These are phyloP conservation scores for Agriopis aurantiaria DNA, from an alignment of 2,888 invertebrate species.

Conservation along the genomic window DNA sequence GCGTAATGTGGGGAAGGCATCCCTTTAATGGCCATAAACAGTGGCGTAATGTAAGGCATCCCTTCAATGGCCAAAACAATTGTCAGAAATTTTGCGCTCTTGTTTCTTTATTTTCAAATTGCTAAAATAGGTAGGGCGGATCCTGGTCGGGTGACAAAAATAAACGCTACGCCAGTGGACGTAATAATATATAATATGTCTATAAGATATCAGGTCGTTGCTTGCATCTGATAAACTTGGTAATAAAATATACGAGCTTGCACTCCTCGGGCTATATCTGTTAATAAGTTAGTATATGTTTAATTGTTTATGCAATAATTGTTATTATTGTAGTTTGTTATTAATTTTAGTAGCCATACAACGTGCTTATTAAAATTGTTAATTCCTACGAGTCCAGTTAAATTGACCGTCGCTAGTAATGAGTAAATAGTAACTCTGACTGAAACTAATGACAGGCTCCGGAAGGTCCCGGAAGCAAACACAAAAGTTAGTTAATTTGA, in stretches of 20 bases:
- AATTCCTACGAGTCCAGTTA: not conserved
- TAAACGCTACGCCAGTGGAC: too few species aligned
- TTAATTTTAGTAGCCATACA: slow-evolving; percentile 13
- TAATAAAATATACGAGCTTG: slow-evolving; percentile 45
- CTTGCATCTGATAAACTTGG: slow-evolving; percentile 50
- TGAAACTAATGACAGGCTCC: slow-evolving; percentile 43
- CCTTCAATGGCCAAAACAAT: too few species aligned
- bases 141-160: too few species aligned
- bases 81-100: too few species aligned
- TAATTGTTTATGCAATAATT: slow-evolving; percentile 36
- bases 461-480: slow-evolving; percentile 41
- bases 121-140: too few species aligned
- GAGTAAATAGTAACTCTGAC: slow-evolving; percentile 35
- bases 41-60: too few species aligned
- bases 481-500: slow-evolving; percentile 57
- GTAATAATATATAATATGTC: not conserved
- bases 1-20: too few species aligned
- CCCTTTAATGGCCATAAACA: too few species aligned
- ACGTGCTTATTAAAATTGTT: slow-evolving; percentile 15
- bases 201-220: not conserved
- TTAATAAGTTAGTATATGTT: slow-evolving; percentile 31
- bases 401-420: slow-evolving; percentile 10
- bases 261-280: slow-evolving; percentile 29
- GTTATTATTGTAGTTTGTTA: slow-evolving; percentile 13
- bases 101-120: too few species aligned